Evolutionary conservation across 2,113 vertebrate genomes (phyloP), one percentile per base, ranked within the genome.

Genomic region (Callocephalon fimbriatum): DNA sequence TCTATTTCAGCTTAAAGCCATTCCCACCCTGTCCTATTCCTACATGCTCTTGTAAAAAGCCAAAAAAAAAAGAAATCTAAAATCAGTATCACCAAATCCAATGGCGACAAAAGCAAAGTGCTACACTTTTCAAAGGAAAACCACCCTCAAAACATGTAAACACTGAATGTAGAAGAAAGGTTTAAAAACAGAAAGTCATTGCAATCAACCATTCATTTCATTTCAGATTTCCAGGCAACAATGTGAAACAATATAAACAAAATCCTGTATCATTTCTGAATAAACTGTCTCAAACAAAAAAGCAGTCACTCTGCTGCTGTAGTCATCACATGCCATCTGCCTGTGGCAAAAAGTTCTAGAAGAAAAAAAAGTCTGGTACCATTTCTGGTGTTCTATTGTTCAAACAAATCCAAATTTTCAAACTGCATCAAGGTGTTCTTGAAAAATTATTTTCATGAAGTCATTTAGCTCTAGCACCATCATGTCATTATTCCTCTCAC

Each of bases 361-460:
- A 67, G 40, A 26, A 88, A 84, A 87, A 80, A 37, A 50, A 58
- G 37, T 51, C 61, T 22, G 35, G 78, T 81, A 76, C 10, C 1
- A 54, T 68, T 42, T 88, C 89, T 88, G 42, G 26, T 16, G 40
- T 13, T 94, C 94, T 87, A 92, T 95, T 94, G 93, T 91, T 65
- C 94, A 82, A 95, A 96, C 61, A 37, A 94, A 92, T 50, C 63
- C 51, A 93, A 73, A 87, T 94, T 79, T 91, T 82, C 71, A 82
- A 45, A 67, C 37, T 94, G 32, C 44, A 91, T 54, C 74, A 83
- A 89, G 56, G 45, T 75, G 18, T n/a, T 93, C 90, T 82, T 90
- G 84, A 97, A 95, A 97, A 97, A 96, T 48, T 94, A 96, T 94
- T 97, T 95, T 86, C 53, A 95, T 87, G 58, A 73, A 72, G 50